Percentiles rank a stretch among this genome's conserved stretches.
Conservation (phyloP, 2,113 vertebrate species). For the Chlorocebus sabaeus region DNA sequence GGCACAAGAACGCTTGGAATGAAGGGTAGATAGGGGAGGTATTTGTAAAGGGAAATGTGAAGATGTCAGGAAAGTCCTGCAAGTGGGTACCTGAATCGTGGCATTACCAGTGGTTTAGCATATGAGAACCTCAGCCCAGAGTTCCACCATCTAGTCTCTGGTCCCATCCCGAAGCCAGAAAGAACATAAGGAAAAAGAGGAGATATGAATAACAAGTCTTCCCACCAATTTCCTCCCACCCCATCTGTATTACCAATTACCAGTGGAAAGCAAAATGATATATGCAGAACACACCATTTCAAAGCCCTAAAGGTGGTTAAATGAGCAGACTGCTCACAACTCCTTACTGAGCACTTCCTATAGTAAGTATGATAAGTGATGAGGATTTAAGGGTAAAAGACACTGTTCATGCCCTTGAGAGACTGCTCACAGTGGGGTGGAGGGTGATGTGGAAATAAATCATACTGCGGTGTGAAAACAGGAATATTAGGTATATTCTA, state of each 20-base stretch:
- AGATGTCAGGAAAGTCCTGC: neutral
- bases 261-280: neutral
- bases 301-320: neutral
- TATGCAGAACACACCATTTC: neutral
- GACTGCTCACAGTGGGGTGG: neutral
- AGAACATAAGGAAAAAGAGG: neutral
- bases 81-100: neutral
- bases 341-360: neutral
- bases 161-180: neutral
- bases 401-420: neutral
- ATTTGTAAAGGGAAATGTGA: neutral
- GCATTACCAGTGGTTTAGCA: neutral
- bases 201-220: neutral
- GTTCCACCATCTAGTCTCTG: neutral
- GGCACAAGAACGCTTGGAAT: neutral
- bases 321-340: neutral
- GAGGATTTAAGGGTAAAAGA: neutral
- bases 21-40: neutral
- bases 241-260: neutral
- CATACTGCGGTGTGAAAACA: neutral
- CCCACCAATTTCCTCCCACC: neutral
- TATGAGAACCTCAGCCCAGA: neutral
- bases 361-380: neutral
- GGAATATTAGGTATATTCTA: neutral
- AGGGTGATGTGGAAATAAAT: neutral